phyloP scores from a whole-genome alignment of 2,113 vertebrate species.

The Osmerus mordax region DNA sequence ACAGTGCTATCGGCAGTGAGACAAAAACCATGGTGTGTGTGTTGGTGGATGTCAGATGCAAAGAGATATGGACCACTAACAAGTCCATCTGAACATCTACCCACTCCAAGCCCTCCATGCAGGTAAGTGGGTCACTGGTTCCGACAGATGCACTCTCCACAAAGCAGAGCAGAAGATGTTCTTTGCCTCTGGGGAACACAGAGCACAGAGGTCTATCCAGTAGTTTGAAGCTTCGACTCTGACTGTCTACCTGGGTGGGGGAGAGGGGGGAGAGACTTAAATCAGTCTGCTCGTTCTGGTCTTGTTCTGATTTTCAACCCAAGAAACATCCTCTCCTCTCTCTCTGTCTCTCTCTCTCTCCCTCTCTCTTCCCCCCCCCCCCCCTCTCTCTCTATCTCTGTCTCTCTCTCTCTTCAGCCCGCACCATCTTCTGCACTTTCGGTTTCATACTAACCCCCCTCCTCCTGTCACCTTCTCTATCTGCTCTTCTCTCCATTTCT shows the following conservation, averaged over 20 bases:
- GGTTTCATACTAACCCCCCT: no score
- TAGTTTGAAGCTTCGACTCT: not conserved
- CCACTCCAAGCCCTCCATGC: constrained; percentile 1
- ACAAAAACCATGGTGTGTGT: no score
- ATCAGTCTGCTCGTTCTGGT: not conserved
- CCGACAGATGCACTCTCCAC: constrained; percentile 17
- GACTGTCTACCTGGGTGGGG: not conserved
- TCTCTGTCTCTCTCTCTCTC: no score
- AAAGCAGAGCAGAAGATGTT: constrained; percentile 13
- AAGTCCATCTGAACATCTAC: constrained; percentile 4
- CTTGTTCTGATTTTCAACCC: not conserved
- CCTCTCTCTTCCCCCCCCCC: not conserved
- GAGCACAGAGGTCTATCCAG: not conserved
- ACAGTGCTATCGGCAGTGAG: no score
- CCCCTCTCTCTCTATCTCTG: not conserved
- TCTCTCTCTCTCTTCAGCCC: not conserved
- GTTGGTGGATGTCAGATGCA: not conserved
- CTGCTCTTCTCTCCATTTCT: no score
- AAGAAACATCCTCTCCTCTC: no score
- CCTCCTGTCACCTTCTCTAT: no score
- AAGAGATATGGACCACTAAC: not conserved
- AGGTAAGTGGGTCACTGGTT: constrained; percentile 24
- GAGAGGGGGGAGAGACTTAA: not conserved
- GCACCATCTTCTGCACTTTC: no score
- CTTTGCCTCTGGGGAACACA: constrained; percentile 7